Percentiles rank a stretch among this genome's conserved stretches.
Evolutionary conservation across 2,888 invertebrate species (phyloP).

Genomic region (Clusia tigrina): DNA sequence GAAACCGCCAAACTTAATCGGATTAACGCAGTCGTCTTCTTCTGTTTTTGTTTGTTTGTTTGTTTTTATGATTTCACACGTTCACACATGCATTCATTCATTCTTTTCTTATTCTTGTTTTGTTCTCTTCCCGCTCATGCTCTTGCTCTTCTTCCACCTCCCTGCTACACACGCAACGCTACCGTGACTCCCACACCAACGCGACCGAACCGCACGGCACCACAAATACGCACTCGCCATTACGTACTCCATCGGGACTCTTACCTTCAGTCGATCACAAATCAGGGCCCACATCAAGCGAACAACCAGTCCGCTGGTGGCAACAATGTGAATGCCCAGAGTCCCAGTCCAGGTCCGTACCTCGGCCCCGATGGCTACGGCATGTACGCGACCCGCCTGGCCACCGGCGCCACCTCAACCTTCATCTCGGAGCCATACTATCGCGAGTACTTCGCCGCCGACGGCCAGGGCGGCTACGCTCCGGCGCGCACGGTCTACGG

Average conservation of each 20-base stretch:
- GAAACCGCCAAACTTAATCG: constrained; percentile 16
- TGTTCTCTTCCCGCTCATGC: constrained; percentile 20
- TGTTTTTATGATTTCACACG: constrained; percentile 11
- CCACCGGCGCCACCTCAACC: constrained; percentile 64
- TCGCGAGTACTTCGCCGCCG: constrained; percentile 76
- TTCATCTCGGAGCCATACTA: constrained; percentile 80
- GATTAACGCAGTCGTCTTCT: constrained; percentile 9
- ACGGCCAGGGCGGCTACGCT: constrained; percentile 64
- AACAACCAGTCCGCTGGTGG: constrained; percentile 35
- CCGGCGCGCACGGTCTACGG: constrained; percentile 62
- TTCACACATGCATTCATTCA: constrained; percentile 23
- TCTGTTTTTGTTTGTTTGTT: constrained; percentile 10
- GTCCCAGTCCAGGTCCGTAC: constrained; percentile 64
- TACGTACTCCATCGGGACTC: too few species aligned
- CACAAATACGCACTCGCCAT: neutral
- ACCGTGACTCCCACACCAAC: neutral
- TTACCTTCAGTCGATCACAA: neutral
- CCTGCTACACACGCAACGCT: constrained; percentile 9
- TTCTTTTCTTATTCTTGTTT: constrained; percentile 26
- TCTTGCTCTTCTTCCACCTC: constrained; percentile 23
- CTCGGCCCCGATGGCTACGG: constrained; percentile 63
- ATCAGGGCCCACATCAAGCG: constrained; percentile 57
- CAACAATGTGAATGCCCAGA: constrained; percentile 61
- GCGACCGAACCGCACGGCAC: constrained; percentile 11
- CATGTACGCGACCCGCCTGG: constrained; percentile 62